phyloP scores from a whole-genome alignment of 2,113 vertebrate genomes.

The Brachyistius frenatus region DNA sequence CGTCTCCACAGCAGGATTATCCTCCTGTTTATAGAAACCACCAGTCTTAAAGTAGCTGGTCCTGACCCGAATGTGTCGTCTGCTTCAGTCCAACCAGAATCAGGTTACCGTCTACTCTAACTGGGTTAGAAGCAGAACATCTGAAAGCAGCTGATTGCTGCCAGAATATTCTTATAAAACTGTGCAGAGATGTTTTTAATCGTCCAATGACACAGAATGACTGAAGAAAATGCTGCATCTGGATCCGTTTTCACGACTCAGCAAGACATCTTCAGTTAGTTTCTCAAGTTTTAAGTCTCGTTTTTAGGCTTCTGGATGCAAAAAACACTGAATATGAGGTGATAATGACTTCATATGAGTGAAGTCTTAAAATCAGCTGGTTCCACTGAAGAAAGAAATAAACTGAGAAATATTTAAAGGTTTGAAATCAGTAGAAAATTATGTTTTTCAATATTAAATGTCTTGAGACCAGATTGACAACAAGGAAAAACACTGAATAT shows the following conservation, averaged over 20 bases:
- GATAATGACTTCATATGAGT: too few relatives aligned
- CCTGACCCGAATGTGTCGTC: not conserved
- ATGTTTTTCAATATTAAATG: too few relatives aligned
- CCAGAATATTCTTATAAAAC: accelerated
- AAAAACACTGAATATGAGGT: too few relatives aligned
- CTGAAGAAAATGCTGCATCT: not conserved
- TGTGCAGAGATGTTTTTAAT: too few relatives aligned
- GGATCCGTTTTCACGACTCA: not conserved
- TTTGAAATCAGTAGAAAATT: too few relatives aligned
- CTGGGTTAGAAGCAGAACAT: constrained; percentile 5
- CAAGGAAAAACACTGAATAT: too few relatives aligned
- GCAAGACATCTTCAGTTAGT: not conserved
- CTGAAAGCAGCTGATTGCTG: not conserved
- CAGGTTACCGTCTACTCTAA: constrained; percentile 13
- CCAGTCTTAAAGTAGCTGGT: constrained; percentile 27
- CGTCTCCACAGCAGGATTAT: not conserved
- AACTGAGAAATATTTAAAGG: too few relatives aligned
- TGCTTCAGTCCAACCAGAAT: not conserved
- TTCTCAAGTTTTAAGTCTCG: not conserved
- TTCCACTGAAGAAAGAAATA: too few relatives aligned
- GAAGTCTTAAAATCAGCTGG: too few relatives aligned
- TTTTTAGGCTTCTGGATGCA: not conserved
- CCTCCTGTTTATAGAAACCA: not conserved
- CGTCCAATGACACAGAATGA: too few relatives aligned
- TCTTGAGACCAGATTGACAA: too few relatives aligned